phyloP scores from a whole-genome alignment of 2,888 invertebrate genomes.

The Zygogramma bicolorata region DNA sequence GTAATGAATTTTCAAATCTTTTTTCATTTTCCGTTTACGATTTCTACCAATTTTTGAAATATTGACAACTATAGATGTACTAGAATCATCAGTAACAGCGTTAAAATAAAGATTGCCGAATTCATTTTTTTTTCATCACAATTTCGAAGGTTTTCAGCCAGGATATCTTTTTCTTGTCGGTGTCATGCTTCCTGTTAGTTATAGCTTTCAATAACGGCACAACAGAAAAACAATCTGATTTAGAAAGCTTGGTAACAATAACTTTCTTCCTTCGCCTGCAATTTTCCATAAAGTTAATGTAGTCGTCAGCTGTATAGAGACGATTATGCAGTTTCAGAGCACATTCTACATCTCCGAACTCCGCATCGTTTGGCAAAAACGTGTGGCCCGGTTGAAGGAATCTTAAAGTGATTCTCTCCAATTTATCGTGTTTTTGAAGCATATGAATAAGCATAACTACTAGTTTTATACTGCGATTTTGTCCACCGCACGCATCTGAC shows the following conservation, averaged over 20 bases:
- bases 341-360: slow-evolving; percentile 26
- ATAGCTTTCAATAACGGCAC: slow-evolving; percentile 31
- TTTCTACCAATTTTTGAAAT: slow-evolving; percentile 3
- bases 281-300: slow-evolving; percentile 43
- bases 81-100: too few relatives aligned
- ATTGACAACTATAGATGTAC: background rate
- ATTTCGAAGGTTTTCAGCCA: slow-evolving; percentile 38
- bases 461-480: slow-evolving; percentile 35
- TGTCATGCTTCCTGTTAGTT: slow-evolving; percentile 25
- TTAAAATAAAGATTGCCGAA: background rate
- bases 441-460: slow-evolving; percentile 40
- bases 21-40: too few relatives aligned
- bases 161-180: slow-evolving; percentile 33
- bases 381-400: slow-evolving; percentile 21
- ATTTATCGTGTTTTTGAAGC: slow-evolving; percentile 35
- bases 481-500: slow-evolving; percentile 18
- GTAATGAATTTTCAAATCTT: too few relatives aligned
- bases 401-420: slow-evolving; percentile 11
- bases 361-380: slow-evolving; percentile 15
- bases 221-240: slow-evolving; percentile 37
- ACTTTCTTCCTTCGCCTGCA: slow-evolving; percentile 45
- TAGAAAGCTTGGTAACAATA: slow-evolving; percentile 38
- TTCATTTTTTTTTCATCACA: slow-evolving; percentile 33
- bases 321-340: slow-evolving; percentile 2
- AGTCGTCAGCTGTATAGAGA: slow-evolving; percentile 16